These are phyloP conservation scores for Neuroscelio doddi DNA, from an alignment of 2,888 invertebrate species.

Conservation along the genomic window DNA sequence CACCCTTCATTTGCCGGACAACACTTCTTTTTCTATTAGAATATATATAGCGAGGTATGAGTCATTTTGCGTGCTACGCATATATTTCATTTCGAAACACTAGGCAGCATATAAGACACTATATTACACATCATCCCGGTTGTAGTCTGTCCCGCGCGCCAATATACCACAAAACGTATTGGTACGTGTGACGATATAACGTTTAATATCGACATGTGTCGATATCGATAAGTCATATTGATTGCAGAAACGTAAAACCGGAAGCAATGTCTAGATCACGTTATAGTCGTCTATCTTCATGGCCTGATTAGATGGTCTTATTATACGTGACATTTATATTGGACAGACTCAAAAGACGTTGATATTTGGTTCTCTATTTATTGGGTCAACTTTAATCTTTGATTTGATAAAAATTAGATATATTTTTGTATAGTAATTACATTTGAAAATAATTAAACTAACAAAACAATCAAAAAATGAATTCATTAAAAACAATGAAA, in stretches of 20 bases:
- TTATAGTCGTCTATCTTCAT: neutral
- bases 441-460: too few relatives aligned
- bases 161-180: neutral
- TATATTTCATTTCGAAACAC: slow-evolving; percentile 9
- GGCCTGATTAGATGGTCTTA: too few relatives aligned
- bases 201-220: neutral
- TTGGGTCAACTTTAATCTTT: too few relatives aligned
- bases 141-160: too few relatives aligned
- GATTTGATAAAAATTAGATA: too few relatives aligned
- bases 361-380: too few relatives aligned
- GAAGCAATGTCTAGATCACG: too few relatives aligned
- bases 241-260: neutral
- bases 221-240: neutral
- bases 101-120: neutral
- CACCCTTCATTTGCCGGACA: slow-evolving; percentile 19
- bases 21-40: slow-evolving; percentile 23
- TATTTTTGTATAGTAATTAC: too few relatives aligned
- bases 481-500: too few relatives aligned
- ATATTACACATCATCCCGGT: neutral
- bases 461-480: too few relatives aligned
- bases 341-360: too few relatives aligned
- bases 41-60: slow-evolving; percentile 28
- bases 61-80: slow-evolving; percentile 21
- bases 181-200: neutral
- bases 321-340: too few relatives aligned